Conservation (phyloP, 2,797 vertebrate genomes). For the Setipinna tenuifilis region DNA sequence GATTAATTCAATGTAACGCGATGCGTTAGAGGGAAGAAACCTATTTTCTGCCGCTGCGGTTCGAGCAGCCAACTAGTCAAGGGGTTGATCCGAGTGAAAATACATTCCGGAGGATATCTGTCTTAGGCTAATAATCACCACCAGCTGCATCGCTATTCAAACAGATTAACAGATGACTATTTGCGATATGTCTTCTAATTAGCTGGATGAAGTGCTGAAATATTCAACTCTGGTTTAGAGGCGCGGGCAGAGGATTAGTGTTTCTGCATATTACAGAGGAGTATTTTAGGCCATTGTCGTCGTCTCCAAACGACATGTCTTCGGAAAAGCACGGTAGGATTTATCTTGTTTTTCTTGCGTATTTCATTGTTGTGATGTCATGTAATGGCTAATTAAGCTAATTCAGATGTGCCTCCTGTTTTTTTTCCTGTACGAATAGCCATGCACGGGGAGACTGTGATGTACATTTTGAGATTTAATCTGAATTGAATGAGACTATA, state of each 20-base stretch:
- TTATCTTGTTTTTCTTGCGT: constrained; percentile 11
- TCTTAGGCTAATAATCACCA: background rate
- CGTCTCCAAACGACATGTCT: constrained; percentile 71
- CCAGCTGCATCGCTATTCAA: background rate
- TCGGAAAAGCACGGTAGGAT: constrained; percentile 80
- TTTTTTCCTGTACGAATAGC: background rate
- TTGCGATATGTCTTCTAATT: constrained; percentile 62
- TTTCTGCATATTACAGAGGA: background rate
- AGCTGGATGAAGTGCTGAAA: constrained; percentile 28
- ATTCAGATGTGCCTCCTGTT: background rate
- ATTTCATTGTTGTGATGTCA: constrained; percentile 6
- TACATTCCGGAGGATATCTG: constrained; percentile 17
- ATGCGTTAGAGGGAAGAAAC: constrained; percentile 67
- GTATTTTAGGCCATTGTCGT: constrained; percentile 54
- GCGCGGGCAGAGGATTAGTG: background rate
- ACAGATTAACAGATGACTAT: constrained; percentile 5
- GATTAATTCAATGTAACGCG: constrained; percentile 75
- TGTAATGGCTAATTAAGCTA: constrained; percentile 7
- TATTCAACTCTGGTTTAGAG: background rate
- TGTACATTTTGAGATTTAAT: background rate
- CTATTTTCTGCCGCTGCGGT: constrained; percentile 59
- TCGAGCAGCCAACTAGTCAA: constrained; percentile 44
- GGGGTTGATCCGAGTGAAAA: constrained; percentile 13
- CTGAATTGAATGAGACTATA: background rate
- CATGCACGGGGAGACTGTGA: background rate